phyloP scores from a whole-genome alignment of 2,888 invertebrate genomes.

The Acrobasis suavella region DNA sequence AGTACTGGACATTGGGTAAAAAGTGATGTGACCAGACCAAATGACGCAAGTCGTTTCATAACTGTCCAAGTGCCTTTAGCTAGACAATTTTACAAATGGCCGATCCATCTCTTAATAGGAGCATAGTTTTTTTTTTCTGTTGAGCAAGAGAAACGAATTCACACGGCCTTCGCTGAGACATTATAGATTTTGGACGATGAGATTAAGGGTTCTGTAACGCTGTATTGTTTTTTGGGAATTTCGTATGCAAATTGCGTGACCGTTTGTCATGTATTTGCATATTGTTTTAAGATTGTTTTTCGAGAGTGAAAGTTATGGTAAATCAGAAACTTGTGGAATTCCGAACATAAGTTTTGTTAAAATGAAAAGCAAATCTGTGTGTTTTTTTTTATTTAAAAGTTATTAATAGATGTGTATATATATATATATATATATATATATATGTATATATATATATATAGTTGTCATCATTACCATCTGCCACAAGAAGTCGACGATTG shows the following conservation, averaged over 20 bases:
- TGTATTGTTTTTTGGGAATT: conserved; percentile 70
- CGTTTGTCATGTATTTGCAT: conserved; percentile 19
- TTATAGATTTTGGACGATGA: conserved; percentile 51
- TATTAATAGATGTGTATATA: too few species aligned
- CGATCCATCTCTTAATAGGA: conserved; percentile 62
- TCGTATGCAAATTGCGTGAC: conserved; percentile 55
- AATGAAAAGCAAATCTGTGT: too few species aligned
- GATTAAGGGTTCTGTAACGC: conserved; percentile 69
- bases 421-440: too few species aligned
- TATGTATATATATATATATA: too few species aligned
- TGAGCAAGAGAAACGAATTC: conserved; percentile 58
- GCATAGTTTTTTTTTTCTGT: conserved; percentile 60
- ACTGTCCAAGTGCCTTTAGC: conserved; percentile 66
- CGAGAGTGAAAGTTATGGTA: conserved; percentile 20
- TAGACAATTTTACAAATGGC: conserved; percentile 71
- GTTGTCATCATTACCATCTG: too few species aligned
- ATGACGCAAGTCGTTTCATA: conserved; percentile 63
- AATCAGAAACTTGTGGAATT: not conserved
- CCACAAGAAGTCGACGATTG: too few species aligned
- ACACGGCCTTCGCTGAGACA: conserved; percentile 76
- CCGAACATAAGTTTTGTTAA: too few species aligned
- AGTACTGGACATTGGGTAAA: conserved; percentile 47
- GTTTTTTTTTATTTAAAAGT: too few species aligned
- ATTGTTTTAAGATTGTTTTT: conserved; percentile 15
- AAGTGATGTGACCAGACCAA: conserved; percentile 57